A percentile compares a stretch with the other conserved stretches of the same genome.
Evolutionary conservation across 2,113 vertebrate species (phyloP).

Genomic region (Rutilus rutilus): DNA sequence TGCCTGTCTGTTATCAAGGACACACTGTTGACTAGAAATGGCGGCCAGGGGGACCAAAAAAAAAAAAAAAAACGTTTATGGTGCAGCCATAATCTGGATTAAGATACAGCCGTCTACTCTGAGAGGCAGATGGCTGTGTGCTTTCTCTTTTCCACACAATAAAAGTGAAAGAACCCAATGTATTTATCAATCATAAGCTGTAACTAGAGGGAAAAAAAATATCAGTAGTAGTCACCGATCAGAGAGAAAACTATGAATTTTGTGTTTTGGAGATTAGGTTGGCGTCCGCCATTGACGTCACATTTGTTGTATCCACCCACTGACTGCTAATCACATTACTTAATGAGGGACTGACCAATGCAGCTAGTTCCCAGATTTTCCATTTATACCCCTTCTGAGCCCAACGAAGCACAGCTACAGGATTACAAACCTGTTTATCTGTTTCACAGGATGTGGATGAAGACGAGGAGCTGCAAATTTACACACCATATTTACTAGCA

Average conservation of each 20-base stretch:
- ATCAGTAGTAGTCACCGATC: neutral
- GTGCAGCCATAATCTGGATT: slow-evolving; percentile 92
- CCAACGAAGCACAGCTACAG: neutral
- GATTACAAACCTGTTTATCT: slow-evolving; percentile 72
- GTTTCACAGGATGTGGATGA: neutral
- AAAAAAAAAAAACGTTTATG: slow-evolving; percentile 68
- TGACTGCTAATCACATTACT: slow-evolving; percentile 72
- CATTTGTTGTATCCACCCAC: slow-evolving; percentile 56
- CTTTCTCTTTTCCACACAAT: slow-evolving; percentile 77
- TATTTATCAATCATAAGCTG: slow-evolving; percentile 27
- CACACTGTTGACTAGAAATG: slow-evolving; percentile 75
- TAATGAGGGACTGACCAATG: slow-evolving; percentile 58
- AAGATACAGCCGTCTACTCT: slow-evolving; percentile 80
- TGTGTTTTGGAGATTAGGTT: slow-evolving; percentile 47
- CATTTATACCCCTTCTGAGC: slow-evolving; percentile 56
- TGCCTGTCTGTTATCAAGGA: slow-evolving; percentile 79
- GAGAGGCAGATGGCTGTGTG: slow-evolving; percentile 90
- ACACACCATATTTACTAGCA: neutral
- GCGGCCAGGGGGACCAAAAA: slow-evolving; percentile 69
- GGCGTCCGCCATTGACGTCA: slow-evolving; percentile 37
- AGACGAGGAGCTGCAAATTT: too few relatives aligned
- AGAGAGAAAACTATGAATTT: slow-evolving; percentile 13
- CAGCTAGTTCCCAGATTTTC: slow-evolving; percentile 48
- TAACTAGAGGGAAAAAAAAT: neutral
- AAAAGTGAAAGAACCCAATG: slow-evolving; percentile 6